Percentiles rank a stretch among this genome's conserved stretches.
Conservation (phyloP, 2,888 invertebrate genomes). For the Noctua janthina region DNA sequence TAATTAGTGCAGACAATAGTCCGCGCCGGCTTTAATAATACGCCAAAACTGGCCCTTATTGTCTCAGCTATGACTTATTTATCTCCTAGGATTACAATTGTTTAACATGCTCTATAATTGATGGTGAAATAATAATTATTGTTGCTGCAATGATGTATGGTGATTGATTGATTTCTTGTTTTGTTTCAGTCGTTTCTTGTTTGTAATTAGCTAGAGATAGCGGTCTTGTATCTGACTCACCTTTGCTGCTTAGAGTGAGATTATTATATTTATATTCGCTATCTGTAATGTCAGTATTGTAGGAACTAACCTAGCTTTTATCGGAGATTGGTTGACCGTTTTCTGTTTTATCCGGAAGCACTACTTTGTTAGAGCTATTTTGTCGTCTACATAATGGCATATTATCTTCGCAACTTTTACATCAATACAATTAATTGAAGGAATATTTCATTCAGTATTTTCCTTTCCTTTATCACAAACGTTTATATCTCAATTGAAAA, state of each 20-base stretch:
- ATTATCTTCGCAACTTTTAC: background rate
- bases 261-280: conserved; percentile 6
- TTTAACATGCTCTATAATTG: conserved; percentile 47
- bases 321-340: background rate
- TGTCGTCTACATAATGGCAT: background rate
- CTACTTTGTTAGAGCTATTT: background rate
- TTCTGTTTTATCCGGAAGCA: background rate
- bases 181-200: conserved; percentile 28
- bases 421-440: background rate
- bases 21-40: conserved; percentile 77
- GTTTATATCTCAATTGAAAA: conserved; percentile 37
- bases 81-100: conserved; percentile 50
- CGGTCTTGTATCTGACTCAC: conserved; percentile 13
- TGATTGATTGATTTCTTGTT: conserved; percentile 49
- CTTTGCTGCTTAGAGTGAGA: conserved; percentile 16
- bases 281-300: conserved; percentile 22
- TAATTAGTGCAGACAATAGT: conserved; percentile 86
- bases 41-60: conserved; percentile 64
- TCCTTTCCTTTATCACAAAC: conserved; percentile 27
- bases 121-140: conserved; percentile 59
- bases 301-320: conserved; percentile 15
- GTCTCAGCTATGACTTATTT: conserved; percentile 57
- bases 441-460: conserved; percentile 37
- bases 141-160: conserved; percentile 42
- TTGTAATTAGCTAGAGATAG: conserved; percentile 21